phyloP scores from a whole-genome alignment of 2,113 vertebrate species.

The Corydoras maculifer region DNA sequence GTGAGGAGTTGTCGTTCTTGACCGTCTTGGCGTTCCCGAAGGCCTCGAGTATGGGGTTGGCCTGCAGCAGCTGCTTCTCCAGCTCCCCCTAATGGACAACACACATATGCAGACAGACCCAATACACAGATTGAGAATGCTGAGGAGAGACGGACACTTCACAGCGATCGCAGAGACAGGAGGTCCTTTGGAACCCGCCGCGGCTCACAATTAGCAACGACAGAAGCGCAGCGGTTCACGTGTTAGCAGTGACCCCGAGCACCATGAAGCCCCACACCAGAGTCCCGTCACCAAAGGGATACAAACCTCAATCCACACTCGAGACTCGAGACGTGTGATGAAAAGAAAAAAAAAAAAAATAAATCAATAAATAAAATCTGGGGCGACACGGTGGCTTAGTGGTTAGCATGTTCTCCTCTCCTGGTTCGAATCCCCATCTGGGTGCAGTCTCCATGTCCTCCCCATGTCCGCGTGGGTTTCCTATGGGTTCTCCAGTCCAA shows the following conservation, averaged over 20 bases:
- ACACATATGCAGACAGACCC: slow-evolving; percentile 1
- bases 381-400: no score
- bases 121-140: not conserved
- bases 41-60: slow-evolving; percentile 96
- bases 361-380: no score
- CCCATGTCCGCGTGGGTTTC: no score
- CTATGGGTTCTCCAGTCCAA: no score
- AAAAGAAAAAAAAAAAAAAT: no score
- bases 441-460: no score
- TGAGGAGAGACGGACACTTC: not conserved
- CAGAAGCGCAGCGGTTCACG: not conserved
- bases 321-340: not conserved
- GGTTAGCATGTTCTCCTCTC: no score
- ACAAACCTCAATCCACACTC: not conserved
- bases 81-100: slow-evolving; percentile 80
- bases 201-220: not conserved
- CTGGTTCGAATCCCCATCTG: no score
- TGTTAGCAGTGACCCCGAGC: no score
- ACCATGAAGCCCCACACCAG: not conserved
- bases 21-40: slow-evolving; percentile 98
- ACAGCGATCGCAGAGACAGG: not conserved
- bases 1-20: slow-evolving; percentile 97
- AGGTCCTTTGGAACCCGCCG: slow-evolving; percentile 3
- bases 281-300: slow-evolving; percentile 22
- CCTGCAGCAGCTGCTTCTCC: slow-evolving; percentile 97